Conservation (phyloP, 2,113 vertebrate species). For the Ciconia boyciana region DNA sequence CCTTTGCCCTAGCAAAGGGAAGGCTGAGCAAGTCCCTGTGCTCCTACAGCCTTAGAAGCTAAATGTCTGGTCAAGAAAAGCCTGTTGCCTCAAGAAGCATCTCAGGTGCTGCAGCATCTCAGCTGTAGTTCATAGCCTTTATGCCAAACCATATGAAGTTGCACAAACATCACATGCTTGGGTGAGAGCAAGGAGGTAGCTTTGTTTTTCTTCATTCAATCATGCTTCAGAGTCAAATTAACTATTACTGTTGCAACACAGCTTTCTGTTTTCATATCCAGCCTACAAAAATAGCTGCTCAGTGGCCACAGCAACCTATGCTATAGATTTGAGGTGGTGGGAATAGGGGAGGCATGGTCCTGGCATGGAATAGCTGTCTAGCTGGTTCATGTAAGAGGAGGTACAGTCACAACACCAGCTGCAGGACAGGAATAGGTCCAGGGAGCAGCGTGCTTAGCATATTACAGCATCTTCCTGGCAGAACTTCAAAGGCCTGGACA, state of each 20-base stretch:
- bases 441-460: background rate
- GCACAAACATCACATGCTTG: background rate
- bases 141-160: background rate
- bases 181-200: background rate
- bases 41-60: background rate
- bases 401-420: background rate
- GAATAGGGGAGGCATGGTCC: background rate
- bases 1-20: background rate
- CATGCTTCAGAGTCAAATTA: background rate
- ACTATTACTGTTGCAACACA: background rate
- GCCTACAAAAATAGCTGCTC: background rate
- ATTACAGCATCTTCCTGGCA: conserved; percentile 9
- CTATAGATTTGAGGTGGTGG: background rate
- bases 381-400: background rate
- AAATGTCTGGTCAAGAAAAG: background rate
- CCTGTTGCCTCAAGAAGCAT: background rate
- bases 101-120: background rate
- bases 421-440: conserved; percentile 20
- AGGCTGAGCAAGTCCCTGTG: background rate
- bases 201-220: background rate
- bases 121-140: background rate
- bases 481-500: conserved; percentile 1
- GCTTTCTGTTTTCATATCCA: background rate
- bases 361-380: background rate
- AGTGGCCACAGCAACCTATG: background rate